Evolutionary conservation across 2,797 vertebrate species (phyloP).

Genomic region (Malurus leucopterus): DNA sequence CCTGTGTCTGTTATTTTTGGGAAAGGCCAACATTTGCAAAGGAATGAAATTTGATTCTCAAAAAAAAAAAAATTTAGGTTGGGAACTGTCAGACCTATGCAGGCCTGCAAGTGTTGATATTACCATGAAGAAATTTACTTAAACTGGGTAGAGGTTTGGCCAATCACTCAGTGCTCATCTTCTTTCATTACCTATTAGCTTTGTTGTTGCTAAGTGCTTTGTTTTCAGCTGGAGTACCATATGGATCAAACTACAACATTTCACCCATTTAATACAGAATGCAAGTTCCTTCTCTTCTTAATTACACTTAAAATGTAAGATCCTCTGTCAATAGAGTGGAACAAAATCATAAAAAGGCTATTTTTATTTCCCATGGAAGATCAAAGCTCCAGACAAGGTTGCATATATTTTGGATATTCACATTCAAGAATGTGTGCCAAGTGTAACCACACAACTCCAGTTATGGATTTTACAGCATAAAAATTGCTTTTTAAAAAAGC

Average conservation of each 20-base stretch:
- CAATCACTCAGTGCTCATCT: not conserved
- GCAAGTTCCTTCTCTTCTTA: not conserved
- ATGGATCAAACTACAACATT: slow-evolving; percentile 9
- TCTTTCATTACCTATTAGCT: slow-evolving; percentile 29
- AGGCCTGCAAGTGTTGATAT: not conserved
- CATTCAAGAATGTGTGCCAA: not conserved
- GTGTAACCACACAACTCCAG: not conserved
- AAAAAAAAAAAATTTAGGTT: slow-evolving; percentile 35
- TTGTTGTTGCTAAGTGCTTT: slow-evolving; percentile 13
- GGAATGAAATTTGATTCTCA: not conserved
- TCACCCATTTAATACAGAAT: slow-evolving; percentile 26
- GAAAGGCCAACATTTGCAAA: slow-evolving; percentile 13
- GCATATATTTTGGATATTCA: slow-evolving; percentile 17
- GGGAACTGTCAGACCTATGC: not conserved
- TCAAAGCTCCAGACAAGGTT: slow-evolving; percentile 32
- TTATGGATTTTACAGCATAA: slow-evolving; percentile 28
- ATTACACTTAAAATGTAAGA: slow-evolving; percentile 20
- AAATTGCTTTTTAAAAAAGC: slow-evolving; percentile 5
- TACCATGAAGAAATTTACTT: slow-evolving; percentile 31
- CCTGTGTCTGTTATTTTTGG: slow-evolving; percentile 34
- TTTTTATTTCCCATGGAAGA: slow-evolving; percentile 34
- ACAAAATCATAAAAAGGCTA: slow-evolving; percentile 28
- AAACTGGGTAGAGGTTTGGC: slow-evolving; percentile 23
- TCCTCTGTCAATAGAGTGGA: slow-evolving; percentile 2
- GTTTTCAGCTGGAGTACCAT: slow-evolving; percentile 27